Conservation (phyloP, 2,113 vertebrate genomes). For the Micronycteris hirsuta region DNA sequence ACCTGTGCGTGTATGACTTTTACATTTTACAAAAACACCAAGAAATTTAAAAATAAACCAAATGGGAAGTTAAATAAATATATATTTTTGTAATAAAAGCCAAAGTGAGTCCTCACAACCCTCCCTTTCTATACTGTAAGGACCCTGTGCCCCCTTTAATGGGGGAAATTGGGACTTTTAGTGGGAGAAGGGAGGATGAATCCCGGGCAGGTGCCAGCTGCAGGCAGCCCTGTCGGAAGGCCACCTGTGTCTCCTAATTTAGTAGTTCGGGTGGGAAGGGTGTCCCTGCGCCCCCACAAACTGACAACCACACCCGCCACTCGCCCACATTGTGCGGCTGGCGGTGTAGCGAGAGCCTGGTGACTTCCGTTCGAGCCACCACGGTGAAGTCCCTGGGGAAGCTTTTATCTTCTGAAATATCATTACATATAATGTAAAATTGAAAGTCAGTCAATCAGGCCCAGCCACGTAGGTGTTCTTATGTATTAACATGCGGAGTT, state of each 20-base stretch:
- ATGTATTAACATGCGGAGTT: neutral
- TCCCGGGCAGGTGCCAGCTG: neutral
- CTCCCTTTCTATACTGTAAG: neutral
- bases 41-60: neutral
- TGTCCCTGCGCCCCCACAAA: neutral
- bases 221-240: neutral
- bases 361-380: neutral
- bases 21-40: neutral
- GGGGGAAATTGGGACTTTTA: neutral
- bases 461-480: neutral
- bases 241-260: neutral
- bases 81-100: neutral
- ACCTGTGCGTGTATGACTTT: neutral
- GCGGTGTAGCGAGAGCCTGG: neutral
- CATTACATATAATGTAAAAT: conserved; percentile 5
- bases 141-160: neutral
- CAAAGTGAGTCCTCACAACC: neutral
- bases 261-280: neutral
- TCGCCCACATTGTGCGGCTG: neutral
- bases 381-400: neutral
- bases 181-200: neutral
- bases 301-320: neutral
- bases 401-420: neutral
- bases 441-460: conserved; percentile 7
- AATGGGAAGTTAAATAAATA: neutral